A percentile compares a stretch with the other conserved stretches of the same genome.
These are phyloP conservation scores for Stegastes partitus DNA, from an alignment of 2,113 vertebrate species.

Conservation along the genomic window DNA sequence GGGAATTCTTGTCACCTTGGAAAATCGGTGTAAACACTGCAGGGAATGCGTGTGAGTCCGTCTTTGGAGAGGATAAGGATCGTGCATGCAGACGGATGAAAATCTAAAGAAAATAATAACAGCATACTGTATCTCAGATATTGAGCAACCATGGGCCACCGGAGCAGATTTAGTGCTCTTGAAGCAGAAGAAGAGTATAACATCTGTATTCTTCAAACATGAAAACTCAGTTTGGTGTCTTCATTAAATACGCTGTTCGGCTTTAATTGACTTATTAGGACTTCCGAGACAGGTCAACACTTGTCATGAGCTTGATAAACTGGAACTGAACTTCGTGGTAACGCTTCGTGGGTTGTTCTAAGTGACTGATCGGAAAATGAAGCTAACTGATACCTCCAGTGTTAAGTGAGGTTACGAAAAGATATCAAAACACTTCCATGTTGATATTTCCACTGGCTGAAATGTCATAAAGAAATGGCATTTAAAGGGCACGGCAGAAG, in stretches of 20 bases:
- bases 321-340: too few relatives aligned
- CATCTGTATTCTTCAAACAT: too few relatives aligned
- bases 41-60: not conserved
- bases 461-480: too few relatives aligned
- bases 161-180: not conserved
- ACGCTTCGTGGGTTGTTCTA: too few relatives aligned
- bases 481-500: too few relatives aligned
- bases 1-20: slow-evolving; percentile 28
- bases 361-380: too few relatives aligned
- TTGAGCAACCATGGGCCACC: not conserved
- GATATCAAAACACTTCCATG: too few relatives aligned
- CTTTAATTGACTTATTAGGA: not conserved
- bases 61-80: not conserved
- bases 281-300: too few relatives aligned
- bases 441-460: too few relatives aligned
- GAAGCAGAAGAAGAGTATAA: too few relatives aligned
- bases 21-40: slow-evolving; percentile 36
- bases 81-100: not conserved
- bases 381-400: too few relatives aligned
- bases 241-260: not conserved
- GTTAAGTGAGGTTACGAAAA: too few relatives aligned
- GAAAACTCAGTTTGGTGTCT: not conserved
- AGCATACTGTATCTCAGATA: not conserved
- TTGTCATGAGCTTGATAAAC: not conserved
- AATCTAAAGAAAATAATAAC: not conserved